Percentiles rank a stretch among this genome's conserved stretches.
These are phyloP conservation scores for Tenthredo livida DNA, from an alignment of 2,888 invertebrate genomes.

Conservation along the genomic window DNA sequence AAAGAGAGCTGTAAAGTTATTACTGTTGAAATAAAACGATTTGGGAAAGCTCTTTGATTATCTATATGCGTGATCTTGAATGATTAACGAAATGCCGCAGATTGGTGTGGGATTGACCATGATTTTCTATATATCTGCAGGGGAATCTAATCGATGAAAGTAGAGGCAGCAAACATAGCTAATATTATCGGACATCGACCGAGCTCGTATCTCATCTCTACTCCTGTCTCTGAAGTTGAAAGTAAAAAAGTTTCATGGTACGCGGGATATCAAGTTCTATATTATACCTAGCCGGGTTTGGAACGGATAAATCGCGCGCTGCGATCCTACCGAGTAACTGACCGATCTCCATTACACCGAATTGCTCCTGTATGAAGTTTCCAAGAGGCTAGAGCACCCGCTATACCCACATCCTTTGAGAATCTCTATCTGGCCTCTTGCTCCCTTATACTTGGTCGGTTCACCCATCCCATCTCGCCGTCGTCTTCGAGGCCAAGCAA, in stretches of 20 bases:
- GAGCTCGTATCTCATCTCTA: background rate
- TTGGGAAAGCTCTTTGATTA: background rate
- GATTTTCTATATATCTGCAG: background rate
- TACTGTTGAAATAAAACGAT: slow-evolving; percentile 3
- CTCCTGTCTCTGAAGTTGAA: background rate
- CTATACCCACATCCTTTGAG: slow-evolving; percentile 15
- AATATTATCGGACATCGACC: background rate
- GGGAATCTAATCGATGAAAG: slow-evolving; percentile 1
- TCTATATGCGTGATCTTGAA: background rate
- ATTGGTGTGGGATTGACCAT: background rate
- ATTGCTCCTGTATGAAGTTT: slow-evolving; percentile 43
- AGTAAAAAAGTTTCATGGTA: background rate
- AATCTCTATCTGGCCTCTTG: background rate
- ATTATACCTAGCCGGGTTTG: background rate
- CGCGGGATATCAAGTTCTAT: slow-evolving; percentile 10
- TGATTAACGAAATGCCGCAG: background rate
- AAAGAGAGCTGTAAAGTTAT: background rate
- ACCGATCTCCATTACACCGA: slow-evolving; percentile 46
- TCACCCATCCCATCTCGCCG: background rate
- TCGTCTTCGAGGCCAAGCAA: slow-evolving; percentile 42
- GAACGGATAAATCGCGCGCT: background rate
- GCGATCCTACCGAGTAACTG: slow-evolving; percentile 29
- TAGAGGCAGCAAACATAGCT: background rate
- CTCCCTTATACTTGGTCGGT: background rate
- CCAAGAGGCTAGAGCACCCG: background rate